Evolutionary conservation across 2,888 invertebrate genomes (phyloP).

Genomic region (Drosophila formosana): DNA sequence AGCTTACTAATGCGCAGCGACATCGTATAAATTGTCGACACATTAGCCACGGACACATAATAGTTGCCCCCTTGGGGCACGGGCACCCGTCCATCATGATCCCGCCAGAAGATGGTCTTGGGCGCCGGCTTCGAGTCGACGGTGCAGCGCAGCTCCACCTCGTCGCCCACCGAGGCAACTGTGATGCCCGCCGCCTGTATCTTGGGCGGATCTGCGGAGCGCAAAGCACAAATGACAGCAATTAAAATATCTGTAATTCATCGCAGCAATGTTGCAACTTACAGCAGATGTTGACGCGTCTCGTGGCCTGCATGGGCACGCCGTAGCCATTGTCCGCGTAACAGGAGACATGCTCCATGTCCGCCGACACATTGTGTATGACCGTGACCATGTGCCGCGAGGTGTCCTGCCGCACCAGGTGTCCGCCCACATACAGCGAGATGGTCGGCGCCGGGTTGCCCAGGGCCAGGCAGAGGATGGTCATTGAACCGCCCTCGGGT

Average conservation of each 20-base stretch:
- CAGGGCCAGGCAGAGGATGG: constrained; percentile 93
- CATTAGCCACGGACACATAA: constrained; percentile 88
- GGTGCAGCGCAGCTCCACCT: constrained; percentile 91
- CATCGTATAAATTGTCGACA: constrained; percentile 90
- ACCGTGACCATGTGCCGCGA: constrained; percentile 94
- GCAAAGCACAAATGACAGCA: background rate
- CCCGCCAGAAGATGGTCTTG: constrained; percentile 93
- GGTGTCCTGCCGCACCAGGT: constrained; percentile 92
- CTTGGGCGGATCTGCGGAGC: constrained; percentile 89
- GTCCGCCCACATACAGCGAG: constrained; percentile 90
- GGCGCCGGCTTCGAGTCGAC: constrained; percentile 93
- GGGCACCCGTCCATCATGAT: constrained; percentile 90
- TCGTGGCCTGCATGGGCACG: constrained; percentile 93
- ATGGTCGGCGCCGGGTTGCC: constrained; percentile 94
- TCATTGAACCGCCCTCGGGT: constrained; percentile 94
- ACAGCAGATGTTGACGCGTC: constrained; percentile 93
- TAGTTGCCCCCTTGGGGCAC: constrained; percentile 92
- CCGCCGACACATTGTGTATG: constrained; percentile 93
- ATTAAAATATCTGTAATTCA: background rate
- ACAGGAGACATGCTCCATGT: constrained; percentile 94
- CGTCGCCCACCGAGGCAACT: constrained; percentile 91
- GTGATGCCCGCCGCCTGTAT: constrained; percentile 92
- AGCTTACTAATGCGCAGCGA: constrained; percentile 90
- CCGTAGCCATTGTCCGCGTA: constrained; percentile 95
- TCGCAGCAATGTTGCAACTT: constrained; percentile 85